Evolutionary conservation across 1,140 invertebrate species (phyloP), one percentile per base, ranked within the genome.

Genomic region (Dermatophagoides farinae): DNA sequence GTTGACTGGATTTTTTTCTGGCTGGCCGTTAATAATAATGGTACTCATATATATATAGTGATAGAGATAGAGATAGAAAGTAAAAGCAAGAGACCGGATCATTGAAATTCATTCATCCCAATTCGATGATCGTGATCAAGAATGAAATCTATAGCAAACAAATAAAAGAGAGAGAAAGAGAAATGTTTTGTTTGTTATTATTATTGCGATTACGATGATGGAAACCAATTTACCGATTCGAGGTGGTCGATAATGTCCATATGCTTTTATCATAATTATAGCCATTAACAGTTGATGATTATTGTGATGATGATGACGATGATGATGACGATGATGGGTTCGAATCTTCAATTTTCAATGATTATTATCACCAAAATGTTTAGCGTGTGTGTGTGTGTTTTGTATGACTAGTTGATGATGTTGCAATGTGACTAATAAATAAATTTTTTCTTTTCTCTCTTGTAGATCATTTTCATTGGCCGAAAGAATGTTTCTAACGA

Each of bases 401-500:
- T 31, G n/a, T n/a, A 31, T 31, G 31, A 8, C 31, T 31, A 31
- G 6, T 47, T 23, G 46, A 20, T 47, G 22, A 1, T 9, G 9
- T 23, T 47, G 46, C 9, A 47, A n/a, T n/a, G n/a, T n/a, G n/a
- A n/a, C n/a, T n/a, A n/a, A n/a, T n/a, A n/a, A n/a, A n/a, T n/a
- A n/a, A n/a, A n/a, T n/a, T n/a, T n/a, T 47, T 4, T 4, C 8
- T 23, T 23, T 23, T 47, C 9, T 18, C 9, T 18, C 22, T 47
- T 62, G 22, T 40, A 66, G 65, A 52, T 63, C 65, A 0, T 62
- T 61, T 60, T 58, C 65, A 51, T 61, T 75, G 23, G 71, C 63
- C 23, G 70, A 72, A 47, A 65, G 68, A 23, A 69, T 69, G 20
- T 73, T 74, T 65, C 63, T 68, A 0, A 69, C 68, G 47, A 67